These are phyloP conservation scores for Ophthalmolycus amberensis DNA, from an alignment of 2,113 vertebrate genomes.

Conservation along the genomic window DNA sequence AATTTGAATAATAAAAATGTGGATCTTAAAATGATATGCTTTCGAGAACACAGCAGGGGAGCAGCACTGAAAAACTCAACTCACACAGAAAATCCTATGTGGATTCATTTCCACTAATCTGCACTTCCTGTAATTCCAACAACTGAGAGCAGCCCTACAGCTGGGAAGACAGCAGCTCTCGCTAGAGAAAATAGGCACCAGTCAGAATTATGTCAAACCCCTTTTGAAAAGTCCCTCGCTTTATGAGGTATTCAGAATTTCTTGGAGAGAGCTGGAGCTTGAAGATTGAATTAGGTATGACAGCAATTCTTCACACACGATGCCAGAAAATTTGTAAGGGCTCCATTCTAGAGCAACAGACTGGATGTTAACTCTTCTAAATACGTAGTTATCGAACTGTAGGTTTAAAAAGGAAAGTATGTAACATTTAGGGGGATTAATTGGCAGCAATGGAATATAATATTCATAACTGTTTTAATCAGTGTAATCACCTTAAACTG, in stretches of 20 bases:
- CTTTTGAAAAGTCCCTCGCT: conserved; percentile 27
- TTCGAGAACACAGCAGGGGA: conserved; percentile 20
- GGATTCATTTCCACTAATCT: conserved; percentile 72
- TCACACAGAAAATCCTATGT: conserved; percentile 55
- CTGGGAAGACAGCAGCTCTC: conserved; percentile 40
- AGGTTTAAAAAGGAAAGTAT: background rate
- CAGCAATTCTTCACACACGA: conserved; percentile 25
- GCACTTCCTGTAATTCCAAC: conserved; percentile 56
- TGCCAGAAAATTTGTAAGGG: background rate
- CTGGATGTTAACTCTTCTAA: background rate
- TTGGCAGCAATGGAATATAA: background rate
- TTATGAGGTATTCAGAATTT: conserved; percentile 24
- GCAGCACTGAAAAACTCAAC: conserved; percentile 40
- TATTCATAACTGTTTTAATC: background rate
- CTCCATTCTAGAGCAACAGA: background rate
- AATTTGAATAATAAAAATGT: conserved; percentile 32
- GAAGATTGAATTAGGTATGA: conserved; percentile 41
- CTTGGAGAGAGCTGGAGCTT: conserved; percentile 24
- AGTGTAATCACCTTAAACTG: no score
- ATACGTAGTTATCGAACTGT: background rate
- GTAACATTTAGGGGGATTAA: background rate
- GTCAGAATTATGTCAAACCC: conserved; percentile 35
- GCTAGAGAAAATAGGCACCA: conserved; percentile 36
- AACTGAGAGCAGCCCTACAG: conserved; percentile 59
- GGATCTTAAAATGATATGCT: conserved; percentile 28